Evolutionary conservation across 2,888 invertebrate species (phyloP).

Genomic region (Saturnia pavonia): DNA sequence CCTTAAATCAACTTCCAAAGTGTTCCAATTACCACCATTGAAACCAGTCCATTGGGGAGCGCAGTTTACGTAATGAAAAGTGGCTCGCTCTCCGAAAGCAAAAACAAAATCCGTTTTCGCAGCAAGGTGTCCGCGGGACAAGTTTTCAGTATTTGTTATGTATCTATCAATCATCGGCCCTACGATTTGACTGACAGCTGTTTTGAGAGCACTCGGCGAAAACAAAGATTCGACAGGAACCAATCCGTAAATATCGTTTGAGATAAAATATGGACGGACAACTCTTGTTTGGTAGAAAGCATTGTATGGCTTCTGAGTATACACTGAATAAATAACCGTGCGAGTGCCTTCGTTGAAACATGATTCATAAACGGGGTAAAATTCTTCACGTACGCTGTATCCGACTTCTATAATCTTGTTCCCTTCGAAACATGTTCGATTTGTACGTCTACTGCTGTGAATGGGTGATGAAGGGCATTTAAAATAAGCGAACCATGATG

Average conservation of each 20-base stretch:
- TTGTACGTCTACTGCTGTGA: constrained; percentile 51
- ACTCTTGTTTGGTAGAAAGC: constrained; percentile 65
- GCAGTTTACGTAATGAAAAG: constrained; percentile 85
- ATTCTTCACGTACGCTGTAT: constrained; percentile 50
- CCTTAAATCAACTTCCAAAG: constrained; percentile 73
- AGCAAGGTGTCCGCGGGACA: constrained; percentile 84
- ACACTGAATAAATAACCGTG: constrained; percentile 62
- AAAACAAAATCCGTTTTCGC: constrained; percentile 85
- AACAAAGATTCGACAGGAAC: constrained; percentile 58
- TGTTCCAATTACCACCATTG: constrained; percentile 83
- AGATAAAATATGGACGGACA: constrained; percentile 60
- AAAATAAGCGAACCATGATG: constrained; percentile 54
- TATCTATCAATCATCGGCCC: constrained; percentile 60
- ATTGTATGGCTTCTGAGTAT: constrained; percentile 70
- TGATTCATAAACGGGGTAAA: constrained; percentile 65
- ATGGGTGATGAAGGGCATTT: constrained; percentile 50
- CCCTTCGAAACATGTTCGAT: constrained; percentile 56
- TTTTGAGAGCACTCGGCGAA: constrained; percentile 55
- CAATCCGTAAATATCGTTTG: constrained; percentile 48
- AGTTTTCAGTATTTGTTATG: constrained; percentile 58
- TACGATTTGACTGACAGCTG: constrained; percentile 53
- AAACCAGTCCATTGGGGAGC: constrained; percentile 86
- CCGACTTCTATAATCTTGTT: constrained; percentile 65
- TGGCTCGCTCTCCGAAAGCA: constrained; percentile 81
- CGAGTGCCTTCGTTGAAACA: constrained; percentile 60